A percentile compares a stretch with the other conserved stretches of the same genome.
Evolutionary conservation across 2,888 invertebrate genomes (phyloP).

Genomic region (Mesorhabditis spiculigera): DNA sequence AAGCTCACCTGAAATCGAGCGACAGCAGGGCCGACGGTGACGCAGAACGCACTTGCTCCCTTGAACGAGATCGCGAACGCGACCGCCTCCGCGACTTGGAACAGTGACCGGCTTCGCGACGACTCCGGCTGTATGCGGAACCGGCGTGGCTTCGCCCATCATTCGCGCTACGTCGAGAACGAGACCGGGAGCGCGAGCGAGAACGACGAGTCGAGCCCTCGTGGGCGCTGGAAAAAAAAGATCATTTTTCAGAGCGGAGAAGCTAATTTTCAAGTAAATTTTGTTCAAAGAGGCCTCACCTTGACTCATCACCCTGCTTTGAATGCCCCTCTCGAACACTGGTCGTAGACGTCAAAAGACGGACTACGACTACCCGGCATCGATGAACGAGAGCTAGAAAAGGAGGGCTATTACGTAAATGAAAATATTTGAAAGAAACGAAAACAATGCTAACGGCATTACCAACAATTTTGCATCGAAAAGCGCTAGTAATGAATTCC

Average conservation of each 20-base stretch:
- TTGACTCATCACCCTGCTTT: background rate
- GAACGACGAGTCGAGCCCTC: background rate
- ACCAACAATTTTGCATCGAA: conserved; percentile 23
- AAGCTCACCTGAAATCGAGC: no score
- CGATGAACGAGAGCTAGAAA: background rate
- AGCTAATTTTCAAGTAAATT: no score
- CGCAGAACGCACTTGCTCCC: background rate
- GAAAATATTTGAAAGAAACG: background rate
- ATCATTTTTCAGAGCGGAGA: background rate
- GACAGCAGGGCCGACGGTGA: no score
- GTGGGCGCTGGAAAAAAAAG: background rate
- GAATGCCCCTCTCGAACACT: background rate
- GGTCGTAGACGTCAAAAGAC: background rate
- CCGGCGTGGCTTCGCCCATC: no score
- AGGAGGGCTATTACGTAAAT: background rate
- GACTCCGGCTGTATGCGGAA: background rate
- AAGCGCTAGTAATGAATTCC: no score
- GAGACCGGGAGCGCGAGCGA: background rate
- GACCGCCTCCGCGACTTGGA: background rate
- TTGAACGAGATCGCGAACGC: background rate
- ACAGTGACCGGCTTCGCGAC: background rate
- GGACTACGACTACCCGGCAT: background rate
- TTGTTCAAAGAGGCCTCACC: background rate
- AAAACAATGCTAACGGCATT: background rate
- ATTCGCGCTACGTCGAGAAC: background rate